Percentiles rank a stretch among this genome's conserved stretches.
Conservation (phyloP, 2,113 vertebrate species). For the Perca flavescens region DNA sequence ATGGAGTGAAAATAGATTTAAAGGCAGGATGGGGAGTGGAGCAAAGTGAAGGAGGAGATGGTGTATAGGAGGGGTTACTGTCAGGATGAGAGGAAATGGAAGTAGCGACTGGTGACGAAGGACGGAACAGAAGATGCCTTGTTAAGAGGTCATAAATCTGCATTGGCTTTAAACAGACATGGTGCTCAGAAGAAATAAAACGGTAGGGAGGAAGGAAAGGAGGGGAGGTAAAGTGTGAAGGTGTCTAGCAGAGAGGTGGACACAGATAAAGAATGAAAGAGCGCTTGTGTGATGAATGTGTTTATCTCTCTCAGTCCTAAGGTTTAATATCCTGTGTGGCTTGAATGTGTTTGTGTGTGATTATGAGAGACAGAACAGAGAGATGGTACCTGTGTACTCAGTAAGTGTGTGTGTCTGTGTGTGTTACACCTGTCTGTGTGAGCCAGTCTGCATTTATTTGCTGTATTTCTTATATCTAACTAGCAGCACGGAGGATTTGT, state of each 20-base stretch:
- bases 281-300: constrained; percentile 59
- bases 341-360: constrained; percentile 33
- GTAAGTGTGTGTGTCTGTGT: constrained; percentile 9
- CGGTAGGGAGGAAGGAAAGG: not conserved
- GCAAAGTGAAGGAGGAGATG: constrained; percentile 12
- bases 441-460: constrained; percentile 33
- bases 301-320: constrained; percentile 54
- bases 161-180: constrained; percentile 42
- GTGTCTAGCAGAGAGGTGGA: constrained; percentile 3
- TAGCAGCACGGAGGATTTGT: constrained; percentile 47
- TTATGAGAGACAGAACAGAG: constrained; percentile 18
- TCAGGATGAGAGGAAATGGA: constrained; percentile 49
- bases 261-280: constrained; percentile 62
- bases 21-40: not conserved
- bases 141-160: constrained; percentile 67
- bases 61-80: constrained; percentile 9
- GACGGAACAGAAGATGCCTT: constrained; percentile 31
- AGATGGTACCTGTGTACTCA: not conserved
- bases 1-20: constrained; percentile 19
- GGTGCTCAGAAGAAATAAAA: constrained; percentile 24
- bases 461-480: constrained; percentile 45
- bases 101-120: constrained; percentile 42
- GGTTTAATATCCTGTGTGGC: constrained; percentile 77
- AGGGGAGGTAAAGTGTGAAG: not conserved
- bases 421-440: constrained; percentile 14